Conservation (phyloP, 2,113 vertebrate genomes). For the Egretta garzetta region DNA sequence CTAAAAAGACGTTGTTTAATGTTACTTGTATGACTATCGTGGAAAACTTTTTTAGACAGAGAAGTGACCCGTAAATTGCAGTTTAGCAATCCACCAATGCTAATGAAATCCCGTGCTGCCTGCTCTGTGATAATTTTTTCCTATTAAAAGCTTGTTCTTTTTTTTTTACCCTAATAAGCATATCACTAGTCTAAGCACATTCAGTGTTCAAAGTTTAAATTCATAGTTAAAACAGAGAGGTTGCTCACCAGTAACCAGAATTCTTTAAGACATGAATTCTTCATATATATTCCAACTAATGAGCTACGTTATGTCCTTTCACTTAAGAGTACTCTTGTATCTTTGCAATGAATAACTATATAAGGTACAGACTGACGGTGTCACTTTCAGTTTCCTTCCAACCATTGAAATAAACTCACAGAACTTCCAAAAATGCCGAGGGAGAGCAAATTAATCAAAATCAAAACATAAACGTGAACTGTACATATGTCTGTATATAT, state of each 20-base stretch:
- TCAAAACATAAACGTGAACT: background rate
- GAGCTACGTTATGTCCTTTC: background rate
- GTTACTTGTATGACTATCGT: background rate
- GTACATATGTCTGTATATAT: background rate
- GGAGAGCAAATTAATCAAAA: background rate
- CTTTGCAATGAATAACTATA: background rate
- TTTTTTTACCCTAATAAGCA: constrained; percentile 48
- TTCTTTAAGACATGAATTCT: background rate
- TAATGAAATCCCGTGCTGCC: constrained; percentile 19
- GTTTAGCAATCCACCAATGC: constrained; percentile 30
- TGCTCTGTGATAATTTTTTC: constrained; percentile 22
- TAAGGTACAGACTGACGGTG: background rate
- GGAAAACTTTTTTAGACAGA: constrained; percentile 7
- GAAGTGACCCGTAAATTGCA: constrained; percentile 29
- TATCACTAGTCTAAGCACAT: constrained; percentile 15
- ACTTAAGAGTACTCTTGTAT: background rate
- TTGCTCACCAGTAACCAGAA: background rate
- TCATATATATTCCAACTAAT: background rate
- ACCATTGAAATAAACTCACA: background rate
- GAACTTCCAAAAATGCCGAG: background rate
- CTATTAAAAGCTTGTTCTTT: constrained; percentile 44
- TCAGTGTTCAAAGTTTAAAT: background rate
- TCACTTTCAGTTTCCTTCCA: background rate
- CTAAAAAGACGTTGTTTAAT: background rate
- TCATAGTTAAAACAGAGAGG: background rate